Evolutionary conservation across 2,113 vertebrate genomes (phyloP).

Genomic region (Perca flavescens): DNA sequence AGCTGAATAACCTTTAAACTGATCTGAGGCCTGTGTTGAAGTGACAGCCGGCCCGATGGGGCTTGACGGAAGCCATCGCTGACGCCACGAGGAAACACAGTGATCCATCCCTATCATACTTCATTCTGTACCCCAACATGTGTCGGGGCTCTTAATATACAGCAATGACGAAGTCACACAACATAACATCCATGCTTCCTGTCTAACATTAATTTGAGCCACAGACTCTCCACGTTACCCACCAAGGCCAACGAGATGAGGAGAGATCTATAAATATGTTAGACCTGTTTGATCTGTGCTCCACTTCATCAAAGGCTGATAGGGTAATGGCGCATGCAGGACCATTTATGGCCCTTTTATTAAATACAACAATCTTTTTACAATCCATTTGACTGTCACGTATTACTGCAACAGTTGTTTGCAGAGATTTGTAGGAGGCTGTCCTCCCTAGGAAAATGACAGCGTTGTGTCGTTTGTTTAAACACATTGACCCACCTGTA

Average conservation of each 20-base stretch:
- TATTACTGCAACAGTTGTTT: slow-evolving; percentile 7
- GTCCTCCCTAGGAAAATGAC: not conserved
- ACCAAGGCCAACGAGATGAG: slow-evolving; percentile 28
- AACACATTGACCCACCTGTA: slow-evolving; percentile 10
- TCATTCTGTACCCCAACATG: slow-evolving; percentile 33
- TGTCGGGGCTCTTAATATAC: slow-evolving; percentile 32
- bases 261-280: slow-evolving; percentile 31
- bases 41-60: slow-evolving; percentile 73
- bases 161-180: slow-evolving; percentile 31
- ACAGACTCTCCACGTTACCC: not conserved
- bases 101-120: slow-evolving; percentile 65
- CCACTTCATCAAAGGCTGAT: slow-evolving; percentile 53
- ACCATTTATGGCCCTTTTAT: slow-evolving; percentile 48
- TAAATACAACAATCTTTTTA: slow-evolving; percentile 40
- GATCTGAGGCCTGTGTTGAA: slow-evolving; percentile 69
- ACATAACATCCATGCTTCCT: slow-evolving; percentile 20
- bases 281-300: slow-evolving; percentile 50
- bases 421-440: not conserved
- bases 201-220: slow-evolving; percentile 15
- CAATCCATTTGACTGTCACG: slow-evolving; percentile 32
- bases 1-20: slow-evolving; percentile 80
- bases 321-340: slow-evolving; percentile 40
- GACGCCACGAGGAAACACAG: slow-evolving; percentile 43
- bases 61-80: slow-evolving; percentile 59
- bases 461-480: not conserved